phyloP scores from a whole-genome alignment of 2,888 invertebrate species.

The Pilophorus perplexus region DNA sequence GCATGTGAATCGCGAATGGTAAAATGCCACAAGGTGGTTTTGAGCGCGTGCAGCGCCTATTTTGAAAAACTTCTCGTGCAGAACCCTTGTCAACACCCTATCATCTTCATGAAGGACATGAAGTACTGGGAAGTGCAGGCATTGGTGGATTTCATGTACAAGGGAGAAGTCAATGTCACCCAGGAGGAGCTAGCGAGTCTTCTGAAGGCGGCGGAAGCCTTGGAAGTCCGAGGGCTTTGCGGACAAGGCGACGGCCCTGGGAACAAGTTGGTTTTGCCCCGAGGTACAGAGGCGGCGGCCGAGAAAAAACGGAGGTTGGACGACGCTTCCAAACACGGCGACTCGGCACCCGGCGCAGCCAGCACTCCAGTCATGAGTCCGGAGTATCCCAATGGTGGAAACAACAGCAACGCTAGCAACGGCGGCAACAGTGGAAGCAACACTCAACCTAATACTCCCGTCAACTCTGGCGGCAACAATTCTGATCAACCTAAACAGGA shows the following conservation, averaged over 20 bases:
- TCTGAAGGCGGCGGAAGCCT: conserved; percentile 77
- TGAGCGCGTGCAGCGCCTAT: conserved; percentile 82
- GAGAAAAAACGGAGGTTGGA: conserved; percentile 40
- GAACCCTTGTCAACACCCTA: conserved; percentile 83
- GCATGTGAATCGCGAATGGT: conserved; percentile 83
- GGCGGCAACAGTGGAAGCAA: conserved; percentile 3
- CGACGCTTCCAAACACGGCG: conserved; percentile 41
- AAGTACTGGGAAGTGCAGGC: conserved; percentile 81
- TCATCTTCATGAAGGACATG: conserved; percentile 80
- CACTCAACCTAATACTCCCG: not conserved
- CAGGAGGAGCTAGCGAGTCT: conserved; percentile 78
- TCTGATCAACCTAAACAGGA: conserved; percentile 9
- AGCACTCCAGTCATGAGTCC: conserved; percentile 18
- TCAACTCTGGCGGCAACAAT: not conserved
- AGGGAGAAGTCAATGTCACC: conserved; percentile 83
- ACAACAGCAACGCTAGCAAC: conserved; percentile 14
- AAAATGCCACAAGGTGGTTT: conserved; percentile 81
- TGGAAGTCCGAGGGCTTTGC: conserved; percentile 72
- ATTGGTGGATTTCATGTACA: conserved; percentile 86
- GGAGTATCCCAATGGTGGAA: not conserved
- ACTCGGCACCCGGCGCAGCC: conserved; percentile 4
- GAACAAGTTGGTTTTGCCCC: conserved; percentile 20
- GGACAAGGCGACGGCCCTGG: conserved; percentile 49
- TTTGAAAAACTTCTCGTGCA: conserved; percentile 75
- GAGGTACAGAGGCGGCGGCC: conserved; percentile 41